These are phyloP conservation scores for Gymnopithys bicolor DNA, from an alignment of 2,797 vertebrate species.

Conservation along the genomic window DNA sequence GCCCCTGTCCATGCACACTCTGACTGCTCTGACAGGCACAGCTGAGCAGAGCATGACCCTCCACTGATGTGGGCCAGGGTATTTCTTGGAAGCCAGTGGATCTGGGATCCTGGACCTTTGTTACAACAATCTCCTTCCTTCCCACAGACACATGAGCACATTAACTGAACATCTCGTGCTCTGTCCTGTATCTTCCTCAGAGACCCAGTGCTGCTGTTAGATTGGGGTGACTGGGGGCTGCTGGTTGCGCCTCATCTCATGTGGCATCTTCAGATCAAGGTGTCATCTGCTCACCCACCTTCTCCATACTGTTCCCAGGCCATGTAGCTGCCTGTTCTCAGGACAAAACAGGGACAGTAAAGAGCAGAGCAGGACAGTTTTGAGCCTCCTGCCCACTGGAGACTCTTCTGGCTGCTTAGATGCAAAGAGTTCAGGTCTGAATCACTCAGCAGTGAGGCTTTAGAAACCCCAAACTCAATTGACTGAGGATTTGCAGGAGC, in stretches of 20 bases:
- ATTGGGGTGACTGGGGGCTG: neutral
- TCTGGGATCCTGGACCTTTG: neutral
- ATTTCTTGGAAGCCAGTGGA: neutral
- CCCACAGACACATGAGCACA: accelerated
- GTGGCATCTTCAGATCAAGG: neutral
- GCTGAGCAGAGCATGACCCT: accelerated
- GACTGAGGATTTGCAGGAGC: constrained; percentile 39
- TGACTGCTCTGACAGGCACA: neutral
- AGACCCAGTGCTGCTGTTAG: neutral
- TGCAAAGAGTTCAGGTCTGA: neutral
- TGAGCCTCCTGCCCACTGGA: neutral
- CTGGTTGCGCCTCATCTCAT: neutral
- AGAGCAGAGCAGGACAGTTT: neutral
- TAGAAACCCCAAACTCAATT: constrained; percentile 17
- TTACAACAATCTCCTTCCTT: neutral
- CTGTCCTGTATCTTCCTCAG: neutral
- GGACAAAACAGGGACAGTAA: neutral
- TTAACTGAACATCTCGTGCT: accelerated
- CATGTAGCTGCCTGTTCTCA: neutral
- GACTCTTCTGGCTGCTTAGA: neutral
- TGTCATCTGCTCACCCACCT: neutral
- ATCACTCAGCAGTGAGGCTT: neutral
- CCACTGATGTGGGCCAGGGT: neutral
- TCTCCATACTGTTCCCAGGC: neutral
- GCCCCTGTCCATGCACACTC: accelerated